phyloP scores from a whole-genome alignment of 2,113 vertebrate genomes.

The Serinus canaria region DNA sequence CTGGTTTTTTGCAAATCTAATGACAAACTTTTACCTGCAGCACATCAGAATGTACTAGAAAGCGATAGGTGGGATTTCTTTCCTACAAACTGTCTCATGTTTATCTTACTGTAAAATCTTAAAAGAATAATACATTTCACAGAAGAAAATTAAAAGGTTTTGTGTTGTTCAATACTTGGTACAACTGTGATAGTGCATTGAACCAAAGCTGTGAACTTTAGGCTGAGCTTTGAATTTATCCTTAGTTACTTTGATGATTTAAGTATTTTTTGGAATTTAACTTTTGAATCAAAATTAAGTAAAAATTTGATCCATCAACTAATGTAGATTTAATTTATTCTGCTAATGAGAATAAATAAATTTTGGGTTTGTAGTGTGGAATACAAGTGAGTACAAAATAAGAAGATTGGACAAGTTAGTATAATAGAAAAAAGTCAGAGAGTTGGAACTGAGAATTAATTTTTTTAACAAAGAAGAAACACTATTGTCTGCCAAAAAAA shows the following conservation, averaged over 20 bases:
- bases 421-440: background rate
- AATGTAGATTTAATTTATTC: background rate
- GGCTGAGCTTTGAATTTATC: background rate
- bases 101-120: background rate
- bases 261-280: background rate
- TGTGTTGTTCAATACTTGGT: background rate
- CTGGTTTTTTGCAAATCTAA: background rate
- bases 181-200: background rate
- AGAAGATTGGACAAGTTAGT: background rate
- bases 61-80: background rate
- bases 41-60: background rate
- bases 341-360: background rate
- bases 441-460: conserved; percentile 29
- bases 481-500: conserved; percentile 25
- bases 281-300: background rate
- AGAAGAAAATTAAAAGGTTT: background rate
- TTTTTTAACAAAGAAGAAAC: background rate
- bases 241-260: background rate
- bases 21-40: background rate
- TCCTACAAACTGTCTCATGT: background rate
- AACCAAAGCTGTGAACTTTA: background rate
- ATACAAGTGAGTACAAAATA: background rate
- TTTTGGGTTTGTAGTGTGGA: background rate
- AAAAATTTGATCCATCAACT: background rate
- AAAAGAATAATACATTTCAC: background rate